These are phyloP conservation scores for Sarcophilus harrisii DNA, from an alignment of 2,797 vertebrate genomes.

Conservation along the genomic window DNA sequence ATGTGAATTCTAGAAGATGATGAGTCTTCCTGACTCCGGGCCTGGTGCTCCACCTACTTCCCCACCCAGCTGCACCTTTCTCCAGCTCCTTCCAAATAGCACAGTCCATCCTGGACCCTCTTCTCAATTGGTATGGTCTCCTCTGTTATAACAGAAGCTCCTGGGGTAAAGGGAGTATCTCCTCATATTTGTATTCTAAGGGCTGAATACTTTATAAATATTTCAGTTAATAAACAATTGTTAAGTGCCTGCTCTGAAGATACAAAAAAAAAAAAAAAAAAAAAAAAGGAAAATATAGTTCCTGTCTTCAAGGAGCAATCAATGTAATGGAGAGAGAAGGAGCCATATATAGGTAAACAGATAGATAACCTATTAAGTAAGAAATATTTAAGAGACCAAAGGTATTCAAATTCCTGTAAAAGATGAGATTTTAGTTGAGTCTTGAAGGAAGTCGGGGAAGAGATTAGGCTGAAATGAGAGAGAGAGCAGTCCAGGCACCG, in stretches of 20 bases:
- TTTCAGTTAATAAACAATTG: background rate
- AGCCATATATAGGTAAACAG: background rate
- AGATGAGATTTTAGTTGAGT: background rate
- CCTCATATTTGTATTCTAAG: background rate
- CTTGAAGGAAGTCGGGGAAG: background rate
- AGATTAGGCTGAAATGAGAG: background rate
- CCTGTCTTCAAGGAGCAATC: background rate
- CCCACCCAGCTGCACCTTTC: background rate
- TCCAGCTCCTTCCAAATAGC: background rate
- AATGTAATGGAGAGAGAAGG: background rate
- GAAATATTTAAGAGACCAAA: background rate
- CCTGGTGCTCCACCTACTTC: background rate
- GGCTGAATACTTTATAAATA: background rate
- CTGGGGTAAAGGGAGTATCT: background rate
- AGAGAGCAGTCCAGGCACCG: background rate
- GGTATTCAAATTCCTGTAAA: background rate
- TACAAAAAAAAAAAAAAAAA: background rate
- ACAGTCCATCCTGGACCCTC: background rate
- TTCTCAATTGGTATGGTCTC: background rate
- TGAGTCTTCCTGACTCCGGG: background rate
- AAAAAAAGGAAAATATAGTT: background rate
- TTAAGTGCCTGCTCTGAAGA: background rate
- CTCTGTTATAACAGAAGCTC: background rate
- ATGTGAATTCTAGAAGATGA: background rate
- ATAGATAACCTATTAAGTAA: background rate